phyloP scores from a whole-genome alignment of 2,888 invertebrate genomes.

The Eilema depressum region DNA sequence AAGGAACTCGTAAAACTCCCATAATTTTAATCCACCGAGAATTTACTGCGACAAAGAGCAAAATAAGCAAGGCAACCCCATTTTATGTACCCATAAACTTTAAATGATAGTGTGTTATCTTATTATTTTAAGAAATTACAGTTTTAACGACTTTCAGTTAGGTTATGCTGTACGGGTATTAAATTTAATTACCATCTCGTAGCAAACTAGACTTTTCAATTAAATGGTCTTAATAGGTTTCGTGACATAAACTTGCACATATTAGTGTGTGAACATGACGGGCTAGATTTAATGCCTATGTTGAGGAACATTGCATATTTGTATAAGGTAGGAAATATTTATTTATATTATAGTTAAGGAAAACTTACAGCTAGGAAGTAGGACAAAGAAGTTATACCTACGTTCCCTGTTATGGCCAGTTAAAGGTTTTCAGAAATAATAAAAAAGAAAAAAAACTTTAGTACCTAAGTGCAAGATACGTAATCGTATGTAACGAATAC shows the following conservation, averaged over 20 bases:
- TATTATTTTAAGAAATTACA: conserved; percentile 17
- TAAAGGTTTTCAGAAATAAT: too few species aligned
- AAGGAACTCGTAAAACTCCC: conserved; percentile 53
- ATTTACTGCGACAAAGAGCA: conserved; percentile 50
- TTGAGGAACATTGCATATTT: too few species aligned
- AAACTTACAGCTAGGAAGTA: too few species aligned
- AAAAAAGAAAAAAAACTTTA: too few species aligned
- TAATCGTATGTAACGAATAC: too few species aligned
- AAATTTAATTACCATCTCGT: neutral
- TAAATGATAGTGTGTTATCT: conserved; percentile 40
- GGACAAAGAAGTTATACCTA: too few species aligned
- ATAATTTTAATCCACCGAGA: conserved; percentile 55
- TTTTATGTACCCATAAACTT: conserved; percentile 52
- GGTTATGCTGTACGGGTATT: neutral
- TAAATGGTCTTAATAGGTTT: neutral
- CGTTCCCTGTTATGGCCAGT: too few species aligned
- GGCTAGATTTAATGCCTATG: too few species aligned
- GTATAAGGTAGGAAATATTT: too few species aligned
- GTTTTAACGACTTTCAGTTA: conserved; percentile 9
- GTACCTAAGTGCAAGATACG: too few species aligned
- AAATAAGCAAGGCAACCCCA: conserved; percentile 42
- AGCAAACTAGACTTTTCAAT: neutral
- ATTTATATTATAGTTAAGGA: too few species aligned
- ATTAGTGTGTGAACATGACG: too few species aligned
- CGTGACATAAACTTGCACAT: neutral